phyloP scores from a whole-genome alignment of 2,797 vertebrate genomes.

The Miichthys miiuy region DNA sequence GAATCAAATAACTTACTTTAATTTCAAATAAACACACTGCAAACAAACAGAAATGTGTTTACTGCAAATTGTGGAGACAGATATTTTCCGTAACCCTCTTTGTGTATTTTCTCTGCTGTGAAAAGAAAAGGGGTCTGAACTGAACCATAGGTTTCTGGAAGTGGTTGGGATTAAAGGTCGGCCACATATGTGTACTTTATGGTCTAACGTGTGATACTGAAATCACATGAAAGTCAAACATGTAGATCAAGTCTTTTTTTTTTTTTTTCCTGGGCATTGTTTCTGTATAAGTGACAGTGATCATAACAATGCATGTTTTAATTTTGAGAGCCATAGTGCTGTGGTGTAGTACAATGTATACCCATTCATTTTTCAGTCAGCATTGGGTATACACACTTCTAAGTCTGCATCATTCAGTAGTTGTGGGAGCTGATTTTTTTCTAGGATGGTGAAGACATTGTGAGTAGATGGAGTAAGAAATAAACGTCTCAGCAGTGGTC shows the following conservation, averaged over 20 bases:
- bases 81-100: background rate
- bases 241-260: background rate
- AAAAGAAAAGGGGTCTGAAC: background rate
- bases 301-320: constrained; percentile 5
- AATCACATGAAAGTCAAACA: background rate
- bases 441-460: too few relatives aligned
- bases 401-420: too few relatives aligned
- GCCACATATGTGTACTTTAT: background rate
- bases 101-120: background rate
- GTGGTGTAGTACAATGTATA: background rate
- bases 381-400: too few relatives aligned
- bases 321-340: constrained; percentile 6
- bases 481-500: too few relatives aligned
- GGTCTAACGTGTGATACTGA: background rate
- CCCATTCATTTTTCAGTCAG: too few relatives aligned
- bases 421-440: too few relatives aligned
- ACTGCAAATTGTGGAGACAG: background rate
- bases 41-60: background rate
- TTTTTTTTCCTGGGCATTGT: background rate
- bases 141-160: background rate
- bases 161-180: background rate
- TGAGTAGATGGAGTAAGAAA: too few relatives aligned
- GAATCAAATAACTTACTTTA: background rate
- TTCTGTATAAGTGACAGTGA: background rate
- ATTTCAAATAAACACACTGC: background rate